Base-by-base conservation (phyloP, 1,140 invertebrate genomes). In the Dolichoris vasculosae region DNA sequence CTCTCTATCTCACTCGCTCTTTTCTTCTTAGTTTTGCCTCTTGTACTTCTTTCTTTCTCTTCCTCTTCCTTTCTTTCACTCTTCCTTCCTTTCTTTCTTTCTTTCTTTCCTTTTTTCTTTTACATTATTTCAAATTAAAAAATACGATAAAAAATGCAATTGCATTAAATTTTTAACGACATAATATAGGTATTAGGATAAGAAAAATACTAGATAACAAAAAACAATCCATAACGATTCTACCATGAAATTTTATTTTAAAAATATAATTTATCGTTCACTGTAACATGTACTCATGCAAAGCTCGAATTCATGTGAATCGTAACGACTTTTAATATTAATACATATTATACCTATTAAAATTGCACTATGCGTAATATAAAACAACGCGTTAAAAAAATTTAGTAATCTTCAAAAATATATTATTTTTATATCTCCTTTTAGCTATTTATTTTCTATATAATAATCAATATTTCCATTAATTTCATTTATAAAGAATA, bases 1-100 rank as follows among this genome's bases (percentile, higher is more conserved):
- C 86, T 87, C 88, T 87, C 32, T 69, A 86, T 88, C 20, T 63
- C 32, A 86, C 88, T 80, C 35, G 40, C 73, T 86, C 86, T 89
- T 87, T 89, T 86, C 90, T 32, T 78, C 13, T 48, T 48, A n/a
- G n/a, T n/a, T n/a, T n/a, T n/a, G n/a, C n/a, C n/a, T n/a, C n/a
- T n/a, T n/a, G n/a, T n/a, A n/a, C n/a, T n/a, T 48, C 15, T 59
- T 48, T 6, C 23, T 17, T 43, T 4, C 87, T 87, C 87, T 87
- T 84, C 87, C 73, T 67, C 63, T 76, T 86, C 85, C 88, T 86
- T 17, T 76, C 87, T 87, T 87, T 87, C 84, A 87, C 59, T 64
- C 35, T 86, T 87, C 83, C 86, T 63, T n/a, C n/a, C n/a, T 71
- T 35, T 82, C 86, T 88, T 86, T 88, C 85, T 82, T 80, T 46